These are phyloP conservation scores for Monopis laevigella DNA, from an alignment of 2,888 invertebrate genomes.

Conservation along the genomic window DNA sequence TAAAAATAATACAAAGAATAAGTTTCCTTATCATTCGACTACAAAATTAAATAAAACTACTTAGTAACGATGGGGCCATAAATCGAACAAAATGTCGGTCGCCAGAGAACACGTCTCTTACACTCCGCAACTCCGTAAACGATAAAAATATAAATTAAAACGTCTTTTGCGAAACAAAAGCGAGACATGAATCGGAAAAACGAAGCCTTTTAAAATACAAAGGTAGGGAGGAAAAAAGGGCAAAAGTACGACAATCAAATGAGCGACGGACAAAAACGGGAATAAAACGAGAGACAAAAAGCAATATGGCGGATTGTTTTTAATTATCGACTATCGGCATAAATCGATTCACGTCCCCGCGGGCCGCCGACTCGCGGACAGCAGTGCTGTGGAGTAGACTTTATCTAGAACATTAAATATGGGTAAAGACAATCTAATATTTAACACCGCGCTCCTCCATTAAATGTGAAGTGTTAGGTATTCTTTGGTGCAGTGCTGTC, in stretches of 20 bases:
- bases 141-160: conserved; percentile 60
- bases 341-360: conserved; percentile 64
- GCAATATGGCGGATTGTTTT: conserved; percentile 66
- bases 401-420: too few relatives aligned
- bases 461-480: too few relatives aligned
- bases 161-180: conserved; percentile 39
- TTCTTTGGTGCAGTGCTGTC: too few relatives aligned
- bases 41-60: too few relatives aligned
- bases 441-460: too few relatives aligned
- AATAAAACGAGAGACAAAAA: conserved; percentile 58
- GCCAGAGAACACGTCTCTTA: conserved; percentile 16
- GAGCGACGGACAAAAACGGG: conserved; percentile 63
- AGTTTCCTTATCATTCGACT: too few relatives aligned
- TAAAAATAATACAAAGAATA: too few relatives aligned
- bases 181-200: conserved; percentile 21
- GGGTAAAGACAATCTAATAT: too few relatives aligned
- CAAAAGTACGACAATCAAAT: conserved; percentile 60
- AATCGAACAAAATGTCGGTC: too few relatives aligned
- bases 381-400: conserved; percentile 27
- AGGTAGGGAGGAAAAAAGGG: conserved; percentile 30
- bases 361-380: conserved; percentile 35
- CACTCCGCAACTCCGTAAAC: conserved; percentile 20
- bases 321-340: conserved; percentile 68
- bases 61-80: too few relatives aligned
- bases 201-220: conserved; percentile 7